Conservation (phyloP, 2,113 vertebrate species). For the Prionailurus viverrinus region DNA sequence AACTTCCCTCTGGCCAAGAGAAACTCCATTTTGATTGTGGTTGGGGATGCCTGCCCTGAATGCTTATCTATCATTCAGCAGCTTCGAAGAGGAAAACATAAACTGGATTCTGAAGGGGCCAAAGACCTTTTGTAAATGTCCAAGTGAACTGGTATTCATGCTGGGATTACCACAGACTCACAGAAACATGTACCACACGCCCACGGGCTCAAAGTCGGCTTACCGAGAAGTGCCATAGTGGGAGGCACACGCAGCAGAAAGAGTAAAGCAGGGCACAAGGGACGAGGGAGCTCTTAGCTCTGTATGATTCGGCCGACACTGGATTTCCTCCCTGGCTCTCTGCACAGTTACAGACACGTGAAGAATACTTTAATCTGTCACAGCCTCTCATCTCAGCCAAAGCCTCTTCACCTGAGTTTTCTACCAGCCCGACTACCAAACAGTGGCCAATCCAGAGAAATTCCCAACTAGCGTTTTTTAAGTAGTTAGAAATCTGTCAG, state of each 20-base stretch:
- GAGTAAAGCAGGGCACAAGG: neutral
- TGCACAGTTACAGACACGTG: neutral
- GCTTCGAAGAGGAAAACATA: slow-evolving; percentile 53
- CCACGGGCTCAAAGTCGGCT: neutral
- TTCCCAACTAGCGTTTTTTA: slow-evolving; percentile 4
- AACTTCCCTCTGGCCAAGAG: slow-evolving; percentile 12
- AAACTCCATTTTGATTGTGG: slow-evolving; percentile 33
- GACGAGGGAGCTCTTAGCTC: neutral
- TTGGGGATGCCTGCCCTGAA: neutral
- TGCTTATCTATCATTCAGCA: slow-evolving; percentile 17
- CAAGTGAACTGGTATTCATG: slow-evolving; percentile 59
- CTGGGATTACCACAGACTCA: slow-evolving; percentile 40
- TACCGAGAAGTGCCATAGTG: slow-evolving; percentile 33
- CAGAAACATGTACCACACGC: slow-evolving; percentile 32
- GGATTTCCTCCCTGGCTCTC: neutral
- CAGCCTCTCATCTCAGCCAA: slow-evolving; percentile 47
- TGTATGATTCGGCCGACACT: neutral
- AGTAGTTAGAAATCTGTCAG: slow-evolving; percentile 28
- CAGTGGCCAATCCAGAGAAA: neutral
- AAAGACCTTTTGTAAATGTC: slow-evolving; percentile 52
- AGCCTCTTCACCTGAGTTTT: neutral
- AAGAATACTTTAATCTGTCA: slow-evolving; percentile 44
- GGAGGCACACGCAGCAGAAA: slow-evolving; percentile 13
- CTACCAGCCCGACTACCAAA: neutral
- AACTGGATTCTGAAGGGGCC: slow-evolving; percentile 44